Evolutionary conservation across 2,888 invertebrate genomes (phyloP).

Genomic region (Coelinius sp.): DNA sequence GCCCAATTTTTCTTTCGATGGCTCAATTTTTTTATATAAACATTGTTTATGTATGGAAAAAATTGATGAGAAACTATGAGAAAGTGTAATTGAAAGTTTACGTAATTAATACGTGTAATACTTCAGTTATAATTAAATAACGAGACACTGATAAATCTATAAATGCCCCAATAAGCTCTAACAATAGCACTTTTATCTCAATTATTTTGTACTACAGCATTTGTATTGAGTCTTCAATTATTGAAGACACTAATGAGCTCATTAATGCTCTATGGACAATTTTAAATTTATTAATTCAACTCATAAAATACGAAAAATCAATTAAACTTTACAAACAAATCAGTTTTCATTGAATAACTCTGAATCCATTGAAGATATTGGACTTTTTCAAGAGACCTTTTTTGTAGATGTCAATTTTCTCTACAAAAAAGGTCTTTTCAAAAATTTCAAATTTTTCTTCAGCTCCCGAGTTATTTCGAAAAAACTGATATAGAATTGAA

Average conservation of each 20-base stretch:
- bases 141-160: slow-evolving; percentile 20
- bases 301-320: not conserved
- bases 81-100: not conserved
- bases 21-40: no score
- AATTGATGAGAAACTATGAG: not conserved
- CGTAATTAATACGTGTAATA: not conserved
- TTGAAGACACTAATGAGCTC: not conserved
- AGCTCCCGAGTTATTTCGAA: no score
- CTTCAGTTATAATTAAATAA: slow-evolving; percentile 20
- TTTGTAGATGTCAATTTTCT: no score
- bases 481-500: not conserved
- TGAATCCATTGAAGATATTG: no score
- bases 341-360: no score
- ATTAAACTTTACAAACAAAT: not conserved
- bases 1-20: no score
- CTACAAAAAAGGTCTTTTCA: no score
- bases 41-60: no score
- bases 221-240: not conserved
- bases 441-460: no score
- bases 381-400: no score
- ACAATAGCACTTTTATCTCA: not conserved
- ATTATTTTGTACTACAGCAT: slow-evolving; percentile 17
- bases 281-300: not conserved
- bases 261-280: not conserved
- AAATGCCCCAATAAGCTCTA: slow-evolving; percentile 4